Base-by-base conservation (phyloP, 1,140 invertebrate genomes). In the Patella vulgata region DNA sequence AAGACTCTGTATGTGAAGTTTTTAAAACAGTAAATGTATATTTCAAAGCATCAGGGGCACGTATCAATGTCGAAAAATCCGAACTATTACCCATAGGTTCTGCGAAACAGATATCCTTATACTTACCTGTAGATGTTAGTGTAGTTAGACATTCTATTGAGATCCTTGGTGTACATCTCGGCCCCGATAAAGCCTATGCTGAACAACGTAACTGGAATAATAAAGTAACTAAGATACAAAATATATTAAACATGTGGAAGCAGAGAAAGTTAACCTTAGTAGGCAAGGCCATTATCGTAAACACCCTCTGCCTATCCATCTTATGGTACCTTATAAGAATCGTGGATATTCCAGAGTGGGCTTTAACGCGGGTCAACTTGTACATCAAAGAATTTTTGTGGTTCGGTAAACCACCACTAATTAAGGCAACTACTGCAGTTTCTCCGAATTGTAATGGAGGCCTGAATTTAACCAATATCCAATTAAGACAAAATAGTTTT, bases 71-170 rank as follows among this genome's bases (percentile, higher is more conserved):
- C 39, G 48, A 56, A 3, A 72, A 74, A 66, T 57, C 60, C 4
- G 66, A 62, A 48, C 63, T 66, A 6, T 6, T 72, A 9, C 68
- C 48, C 59, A 36, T 70, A 14, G 73, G 73, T 8, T n/a, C n/a
- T n/a, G 61, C 63, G 53, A 72, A 67, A 67, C 63, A 63, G 57
- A 25, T n/a, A 36, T 23, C 66, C 27, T 53, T 51, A n/a, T 62
- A 75, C 53, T 46, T 69, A 42, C 55, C 57, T 28, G 71, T 67
- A 27, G 66, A 62, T 14, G 70, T 74, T 27, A 57, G 55, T 28
- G 72, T 62, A 65, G 56, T 65, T 3, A 33, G 63, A n/a, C n/a
- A n/a, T 30, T 63, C 47, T 11, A 33, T 48, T 44, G 68, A 64
- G 54, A 53, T 73, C 30, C 51, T 70, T 17, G 70, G 68, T 14